Conservation (phyloP, 1,140 invertebrate species). For the Orius laevigatus region DNA sequence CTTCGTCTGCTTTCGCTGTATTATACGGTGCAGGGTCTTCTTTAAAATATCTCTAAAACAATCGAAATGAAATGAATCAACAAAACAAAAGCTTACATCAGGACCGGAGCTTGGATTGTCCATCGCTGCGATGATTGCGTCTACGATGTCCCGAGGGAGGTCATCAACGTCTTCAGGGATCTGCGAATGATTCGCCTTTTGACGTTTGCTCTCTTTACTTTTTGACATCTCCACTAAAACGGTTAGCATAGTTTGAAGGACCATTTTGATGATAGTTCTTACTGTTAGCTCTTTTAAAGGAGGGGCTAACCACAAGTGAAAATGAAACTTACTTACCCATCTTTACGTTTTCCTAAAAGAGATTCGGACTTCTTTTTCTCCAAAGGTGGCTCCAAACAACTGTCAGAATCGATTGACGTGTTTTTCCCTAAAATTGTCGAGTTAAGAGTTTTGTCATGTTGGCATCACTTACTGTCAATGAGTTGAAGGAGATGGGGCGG, state of each 20-base stretch:
- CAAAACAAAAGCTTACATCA: conserved; percentile 36
- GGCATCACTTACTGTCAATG: too few relatives aligned
- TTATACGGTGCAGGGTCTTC: conserved; percentile 78
- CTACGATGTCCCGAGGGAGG: conserved; percentile 44
- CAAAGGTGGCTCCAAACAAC: too few relatives aligned
- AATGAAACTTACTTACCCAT: too few relatives aligned
- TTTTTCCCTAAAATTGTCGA: too few relatives aligned
- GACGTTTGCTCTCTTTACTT: background rate
- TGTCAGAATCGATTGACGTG: too few relatives aligned
- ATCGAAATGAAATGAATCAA: conserved; percentile 5
- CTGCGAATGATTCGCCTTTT: background rate
- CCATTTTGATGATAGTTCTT: conserved; percentile 24
- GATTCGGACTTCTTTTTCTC: too few relatives aligned
- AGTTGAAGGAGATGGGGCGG: conserved; percentile 41
- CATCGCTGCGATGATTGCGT: conserved; percentile 58
- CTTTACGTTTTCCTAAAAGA: too few relatives aligned
- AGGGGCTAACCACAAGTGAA: too few relatives aligned
- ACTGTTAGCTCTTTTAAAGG: too few relatives aligned
- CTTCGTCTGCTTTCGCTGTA: conserved; percentile 77
- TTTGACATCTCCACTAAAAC: background rate
- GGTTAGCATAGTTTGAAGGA: too few relatives aligned
- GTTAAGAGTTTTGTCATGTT: too few relatives aligned
- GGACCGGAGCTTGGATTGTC: conserved; percentile 60
- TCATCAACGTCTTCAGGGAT: conserved; percentile 34
- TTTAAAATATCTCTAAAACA: conserved; percentile 47